These are phyloP conservation scores for Achlya flavicornis DNA, from an alignment of 2,888 invertebrate genomes.

Conservation along the genomic window DNA sequence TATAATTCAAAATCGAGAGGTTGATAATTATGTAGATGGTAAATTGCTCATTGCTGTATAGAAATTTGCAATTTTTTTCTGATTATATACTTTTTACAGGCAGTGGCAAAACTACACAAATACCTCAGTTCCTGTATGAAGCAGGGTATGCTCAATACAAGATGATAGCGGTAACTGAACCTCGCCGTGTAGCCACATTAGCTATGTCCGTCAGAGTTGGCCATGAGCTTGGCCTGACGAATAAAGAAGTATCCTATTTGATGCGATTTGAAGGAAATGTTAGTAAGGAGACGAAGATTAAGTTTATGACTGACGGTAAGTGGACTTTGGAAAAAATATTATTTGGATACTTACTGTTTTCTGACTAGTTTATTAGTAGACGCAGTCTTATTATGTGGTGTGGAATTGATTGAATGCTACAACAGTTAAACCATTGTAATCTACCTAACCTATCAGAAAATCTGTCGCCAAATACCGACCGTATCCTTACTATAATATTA, in stretches of 20 bases:
- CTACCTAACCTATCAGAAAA: no score
- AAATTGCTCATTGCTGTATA: no score
- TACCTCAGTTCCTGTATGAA: conserved; percentile 99
- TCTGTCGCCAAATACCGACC: no score
- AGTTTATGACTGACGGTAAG: conserved; percentile 98
- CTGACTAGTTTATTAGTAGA: neutral
- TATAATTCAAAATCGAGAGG: no score
- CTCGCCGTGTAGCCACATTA: conserved; percentile 98
- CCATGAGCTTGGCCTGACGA: conserved; percentile 91
- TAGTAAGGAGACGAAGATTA: conserved; percentile 94
- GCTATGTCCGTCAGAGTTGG: conserved; percentile 97
- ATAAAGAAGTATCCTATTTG: conserved; percentile 92
- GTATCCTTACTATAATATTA: no score
- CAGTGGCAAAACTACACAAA: conserved; percentile 98
- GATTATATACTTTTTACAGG: conserved; percentile 57
- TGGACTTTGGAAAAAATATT: neutral
- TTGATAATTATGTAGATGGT: no score
- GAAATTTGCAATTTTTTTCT: no score
- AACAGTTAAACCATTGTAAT: no score
- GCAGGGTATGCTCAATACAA: conserved; percentile 93
- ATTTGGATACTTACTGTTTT: no score
- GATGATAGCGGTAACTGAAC: conserved; percentile 97
- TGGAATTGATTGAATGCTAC: no score
- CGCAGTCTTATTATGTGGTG: no score
- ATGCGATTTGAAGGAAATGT: conserved; percentile 98